phyloP scores from a whole-genome alignment of 1,140 invertebrate species.

The Caenorhabditis latens region DNA sequence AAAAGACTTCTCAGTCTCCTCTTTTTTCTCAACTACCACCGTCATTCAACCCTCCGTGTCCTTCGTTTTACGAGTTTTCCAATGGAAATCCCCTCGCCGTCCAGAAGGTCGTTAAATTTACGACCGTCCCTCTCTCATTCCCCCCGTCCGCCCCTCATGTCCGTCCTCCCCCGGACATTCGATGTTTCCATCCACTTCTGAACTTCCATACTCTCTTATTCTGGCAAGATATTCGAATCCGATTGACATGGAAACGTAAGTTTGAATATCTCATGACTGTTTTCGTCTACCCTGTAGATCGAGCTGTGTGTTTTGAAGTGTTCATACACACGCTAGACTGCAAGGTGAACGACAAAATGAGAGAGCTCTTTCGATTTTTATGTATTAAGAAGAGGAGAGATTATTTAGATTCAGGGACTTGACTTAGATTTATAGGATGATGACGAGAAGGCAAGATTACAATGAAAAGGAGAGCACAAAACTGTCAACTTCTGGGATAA shows the following conservation, averaged over 20 bases:
- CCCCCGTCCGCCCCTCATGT: background rate
- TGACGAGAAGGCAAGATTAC: too few relatives aligned
- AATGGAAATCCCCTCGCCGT: constrained; percentile 53
- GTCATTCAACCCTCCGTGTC: constrained; percentile 50
- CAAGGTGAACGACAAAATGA: constrained; percentile 8
- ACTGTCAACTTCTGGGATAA: too few relatives aligned
- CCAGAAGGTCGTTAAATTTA: constrained; percentile 55
- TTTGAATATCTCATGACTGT: background rate
- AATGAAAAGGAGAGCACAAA: too few relatives aligned
- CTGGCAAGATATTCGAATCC: background rate
- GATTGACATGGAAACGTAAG: background rate
- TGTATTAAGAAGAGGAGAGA: background rate
- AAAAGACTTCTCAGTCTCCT: background rate
- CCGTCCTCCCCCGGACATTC: constrained; percentile 48
- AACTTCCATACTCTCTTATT: constrained; percentile 30
- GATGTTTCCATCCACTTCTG: background rate
- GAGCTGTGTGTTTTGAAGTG: constrained; percentile 39
- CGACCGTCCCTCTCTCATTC: constrained; percentile 40
- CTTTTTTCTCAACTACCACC: background rate
- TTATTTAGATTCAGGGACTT: too few relatives aligned
- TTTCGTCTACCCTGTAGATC: constrained; percentile 51
- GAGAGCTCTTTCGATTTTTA: background rate
- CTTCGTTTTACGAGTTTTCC: constrained; percentile 56
- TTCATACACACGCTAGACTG: constrained; percentile 38
- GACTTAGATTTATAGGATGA: too few relatives aligned